Evolutionary conservation across 2,797 vertebrate genomes (phyloP).

Genomic region (Lithobates sylvaticus): DNA sequence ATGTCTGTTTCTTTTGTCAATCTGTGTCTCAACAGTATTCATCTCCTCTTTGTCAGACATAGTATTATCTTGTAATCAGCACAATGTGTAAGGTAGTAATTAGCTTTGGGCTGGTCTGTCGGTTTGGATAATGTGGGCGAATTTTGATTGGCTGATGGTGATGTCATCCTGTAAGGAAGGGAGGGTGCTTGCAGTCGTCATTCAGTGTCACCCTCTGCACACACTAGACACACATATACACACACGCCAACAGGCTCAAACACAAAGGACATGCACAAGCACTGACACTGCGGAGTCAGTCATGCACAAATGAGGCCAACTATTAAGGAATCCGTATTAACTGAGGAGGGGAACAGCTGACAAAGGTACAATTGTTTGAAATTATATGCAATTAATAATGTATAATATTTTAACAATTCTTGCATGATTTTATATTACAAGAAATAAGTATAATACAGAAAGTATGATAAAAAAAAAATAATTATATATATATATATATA

Average conservation of each 20-base stretch:
- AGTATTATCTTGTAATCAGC: constrained; percentile 35
- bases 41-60: constrained; percentile 10
- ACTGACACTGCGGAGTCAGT: constrained; percentile 24
- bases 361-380: constrained; percentile 38
- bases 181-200: constrained; percentile 24
- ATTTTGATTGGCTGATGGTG: constrained; percentile 52
- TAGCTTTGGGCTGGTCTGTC: constrained; percentile 15
- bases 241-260: constrained; percentile 26
- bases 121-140: constrained; percentile 19
- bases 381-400: neutral
- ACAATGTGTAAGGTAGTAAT: constrained; percentile 43
- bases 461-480: too few relatives aligned
- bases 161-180: constrained; percentile 48
- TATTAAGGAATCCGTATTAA: neutral
- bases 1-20: neutral
- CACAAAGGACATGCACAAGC: constrained; percentile 55
- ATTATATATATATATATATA: neutral
- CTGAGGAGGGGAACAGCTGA: constrained; percentile 44
- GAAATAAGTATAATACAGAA: neutral
- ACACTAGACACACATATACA: constrained; percentile 21
- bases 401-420: neutral
- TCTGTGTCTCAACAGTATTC: neutral
- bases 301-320: constrained; percentile 52
- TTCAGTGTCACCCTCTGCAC: constrained; percentile 53
- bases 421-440: neutral